phyloP scores from a whole-genome alignment of 2,113 vertebrate species.

The Sinocyclocheilus rhinocerous region DNA sequence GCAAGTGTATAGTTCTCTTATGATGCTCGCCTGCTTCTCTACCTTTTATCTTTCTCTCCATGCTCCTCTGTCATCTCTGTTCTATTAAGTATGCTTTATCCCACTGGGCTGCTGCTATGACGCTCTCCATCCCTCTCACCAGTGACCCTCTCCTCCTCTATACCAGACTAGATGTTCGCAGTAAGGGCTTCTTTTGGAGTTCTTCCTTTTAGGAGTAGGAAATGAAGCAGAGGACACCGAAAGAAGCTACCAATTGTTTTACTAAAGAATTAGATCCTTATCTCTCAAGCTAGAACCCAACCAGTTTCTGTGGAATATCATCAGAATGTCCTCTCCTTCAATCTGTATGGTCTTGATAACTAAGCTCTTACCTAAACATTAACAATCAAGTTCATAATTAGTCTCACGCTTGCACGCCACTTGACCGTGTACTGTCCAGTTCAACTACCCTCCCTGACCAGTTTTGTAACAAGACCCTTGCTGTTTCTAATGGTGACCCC shows the following conservation, averaged over 20 bases:
- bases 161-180: constrained; percentile 27
- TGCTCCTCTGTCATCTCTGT: constrained; percentile 46
- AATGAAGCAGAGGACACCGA: constrained; percentile 30
- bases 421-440: not conserved
- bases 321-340: not conserved
- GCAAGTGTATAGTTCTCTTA: constrained; percentile 89
- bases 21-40: constrained; percentile 72
- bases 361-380: not conserved
- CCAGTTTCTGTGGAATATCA: not conserved
- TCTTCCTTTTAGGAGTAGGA: constrained; percentile 1
- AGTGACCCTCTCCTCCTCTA: constrained; percentile 73
- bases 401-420: not conserved
- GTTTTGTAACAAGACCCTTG: constrained; percentile 44
- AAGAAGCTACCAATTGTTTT: not conserved
- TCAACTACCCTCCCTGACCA: constrained; percentile 24
- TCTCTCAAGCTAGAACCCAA: not conserved
- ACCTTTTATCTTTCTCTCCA: constrained; percentile 51
- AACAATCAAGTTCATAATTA: not conserved
- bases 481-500: constrained; percentile 50
- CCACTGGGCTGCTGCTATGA: constrained; percentile 69
- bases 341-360: not conserved
- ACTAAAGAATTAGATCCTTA: not conserved
- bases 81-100: constrained; percentile 54
- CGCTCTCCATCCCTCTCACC: constrained; percentile 71
- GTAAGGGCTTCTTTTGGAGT: constrained; percentile 4